Conservation (phyloP, 1,140 invertebrate genomes). For the Chironomus tepperi region DNA sequence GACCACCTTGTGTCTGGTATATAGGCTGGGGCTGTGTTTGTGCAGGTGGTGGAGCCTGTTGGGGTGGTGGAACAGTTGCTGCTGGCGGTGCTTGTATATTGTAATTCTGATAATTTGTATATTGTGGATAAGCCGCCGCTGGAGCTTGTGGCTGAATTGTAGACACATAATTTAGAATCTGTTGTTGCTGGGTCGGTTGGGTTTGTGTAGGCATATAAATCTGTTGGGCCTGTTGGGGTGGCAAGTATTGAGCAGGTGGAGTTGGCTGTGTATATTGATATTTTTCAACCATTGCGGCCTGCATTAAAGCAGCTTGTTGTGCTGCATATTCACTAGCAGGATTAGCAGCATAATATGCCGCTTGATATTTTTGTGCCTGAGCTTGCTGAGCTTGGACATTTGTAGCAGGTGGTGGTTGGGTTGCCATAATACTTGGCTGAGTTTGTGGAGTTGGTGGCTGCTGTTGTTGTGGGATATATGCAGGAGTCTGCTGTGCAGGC, state of each 20-base stretch:
- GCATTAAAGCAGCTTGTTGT: slow-evolving; percentile 5
- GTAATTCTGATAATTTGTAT: slow-evolving; percentile 23
- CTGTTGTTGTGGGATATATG: slow-evolving; percentile 17
- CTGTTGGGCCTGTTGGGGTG: not conserved
- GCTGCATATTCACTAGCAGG: slow-evolving; percentile 21
- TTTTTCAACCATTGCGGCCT: slow-evolving; percentile 2
- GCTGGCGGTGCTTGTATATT: slow-evolving; percentile 17
- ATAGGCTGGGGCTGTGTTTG: not conserved
- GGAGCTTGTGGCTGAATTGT: slow-evolving; percentile 20
- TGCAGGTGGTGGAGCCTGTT: not conserved
- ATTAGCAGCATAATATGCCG: slow-evolving; percentile 16
- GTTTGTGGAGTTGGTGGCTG: not conserved
- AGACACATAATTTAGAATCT: slow-evolving; percentile 1
- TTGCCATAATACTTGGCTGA: slow-evolving; percentile 18
- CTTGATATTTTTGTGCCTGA: slow-evolving; percentile 9
- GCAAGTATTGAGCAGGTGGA: slow-evolving; percentile 15
- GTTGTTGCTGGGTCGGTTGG: not conserved
- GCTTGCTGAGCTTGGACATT: not conserved
- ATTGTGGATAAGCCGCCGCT: slow-evolving; percentile 4
- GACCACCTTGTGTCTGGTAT: slow-evolving; percentile 35
- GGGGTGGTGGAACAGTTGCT: not conserved
- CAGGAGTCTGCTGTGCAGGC: slow-evolving; percentile 19
- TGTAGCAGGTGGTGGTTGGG: slow-evolving; percentile 20
- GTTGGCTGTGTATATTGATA: slow-evolving; percentile 19
- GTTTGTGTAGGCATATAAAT: slow-evolving; percentile 2